phyloP scores from a whole-genome alignment of 2,888 invertebrate species.

The Monopis laevigella region DNA sequence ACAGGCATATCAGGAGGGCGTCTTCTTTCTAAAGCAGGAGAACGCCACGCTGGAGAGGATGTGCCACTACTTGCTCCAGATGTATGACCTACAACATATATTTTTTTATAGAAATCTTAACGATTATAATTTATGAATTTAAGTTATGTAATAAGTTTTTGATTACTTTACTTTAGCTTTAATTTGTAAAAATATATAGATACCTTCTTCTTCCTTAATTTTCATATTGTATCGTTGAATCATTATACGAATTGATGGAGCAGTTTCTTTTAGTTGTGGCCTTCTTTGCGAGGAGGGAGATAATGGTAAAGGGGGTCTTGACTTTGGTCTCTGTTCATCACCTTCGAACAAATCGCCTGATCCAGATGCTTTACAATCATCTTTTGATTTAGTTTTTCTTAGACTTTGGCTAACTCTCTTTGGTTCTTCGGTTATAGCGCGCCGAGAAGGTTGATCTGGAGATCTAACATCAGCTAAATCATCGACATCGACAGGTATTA shows the following conservation, averaged over 20 bases:
- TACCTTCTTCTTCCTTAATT: conserved; percentile 62
- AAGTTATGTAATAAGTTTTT: background rate
- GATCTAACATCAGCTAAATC: conserved; percentile 46
- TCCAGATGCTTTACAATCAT: conserved; percentile 5
- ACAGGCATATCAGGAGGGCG: conserved; percentile 62
- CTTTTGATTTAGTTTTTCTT: conserved; percentile 27
- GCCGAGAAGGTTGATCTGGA: conserved; percentile 23
- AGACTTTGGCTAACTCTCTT: conserved; percentile 28
- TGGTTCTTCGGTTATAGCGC: conserved; percentile 23
- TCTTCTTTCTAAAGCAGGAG: conserved; percentile 69
- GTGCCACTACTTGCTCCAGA: conserved; percentile 69
- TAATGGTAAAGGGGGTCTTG: conserved; percentile 65
- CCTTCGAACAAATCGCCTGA: conserved; percentile 44
- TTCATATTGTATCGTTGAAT: conserved; percentile 75
- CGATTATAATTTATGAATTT: background rate
- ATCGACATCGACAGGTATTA: conserved; percentile 51
- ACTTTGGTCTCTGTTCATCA: conserved; percentile 41
- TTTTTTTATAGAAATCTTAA: background rate
- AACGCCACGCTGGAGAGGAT: conserved; percentile 73
- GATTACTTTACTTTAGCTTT: background rate
- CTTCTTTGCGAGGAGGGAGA: conserved; percentile 69
- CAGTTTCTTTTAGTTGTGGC: conserved; percentile 68
- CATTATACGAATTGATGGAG: conserved; percentile 76
- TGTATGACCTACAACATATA: conserved; percentile 35
- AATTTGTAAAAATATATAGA: background rate